Conservation (phyloP, 2,113 vertebrate species). For the Pelmatolapia mariae region DNA sequence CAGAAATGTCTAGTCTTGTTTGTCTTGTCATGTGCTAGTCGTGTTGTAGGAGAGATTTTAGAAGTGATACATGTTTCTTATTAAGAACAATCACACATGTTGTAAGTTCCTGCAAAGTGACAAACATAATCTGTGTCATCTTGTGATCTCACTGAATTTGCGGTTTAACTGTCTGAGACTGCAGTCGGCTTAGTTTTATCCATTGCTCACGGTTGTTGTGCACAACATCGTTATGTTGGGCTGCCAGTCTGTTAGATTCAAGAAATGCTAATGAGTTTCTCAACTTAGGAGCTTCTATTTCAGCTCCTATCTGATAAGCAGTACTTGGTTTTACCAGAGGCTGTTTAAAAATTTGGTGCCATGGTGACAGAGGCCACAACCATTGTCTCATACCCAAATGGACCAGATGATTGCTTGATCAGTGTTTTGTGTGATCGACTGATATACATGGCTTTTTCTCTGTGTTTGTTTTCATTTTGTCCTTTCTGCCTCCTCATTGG, state of each 20-base stretch:
- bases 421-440: neutral
- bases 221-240: neutral
- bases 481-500: neutral
- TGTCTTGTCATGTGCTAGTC: no score
- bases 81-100: neutral
- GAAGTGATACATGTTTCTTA: neutral
- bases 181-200: neutral
- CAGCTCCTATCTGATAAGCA: rapidly evolving
- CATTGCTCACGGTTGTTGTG: neutral
- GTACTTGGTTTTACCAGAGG: neutral
- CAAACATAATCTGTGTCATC: neutral
- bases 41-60: neutral
- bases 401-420: rapidly evolving
- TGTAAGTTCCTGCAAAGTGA: neutral
- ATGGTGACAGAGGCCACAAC: neutral
- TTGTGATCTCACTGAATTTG: neutral
- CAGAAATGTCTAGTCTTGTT: neutral
- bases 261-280: neutral
- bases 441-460: rapidly evolving
- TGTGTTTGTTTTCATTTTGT: neutral
- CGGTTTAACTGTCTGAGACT: neutral
- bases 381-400: neutral
- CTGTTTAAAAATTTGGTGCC: neutral
- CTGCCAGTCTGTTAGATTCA: neutral
- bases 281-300: neutral